Percentiles rank a stretch among this genome's conserved stretches.
Conservation (phyloP, 2,797 vertebrate species). For the Margarornis squamiger region DNA sequence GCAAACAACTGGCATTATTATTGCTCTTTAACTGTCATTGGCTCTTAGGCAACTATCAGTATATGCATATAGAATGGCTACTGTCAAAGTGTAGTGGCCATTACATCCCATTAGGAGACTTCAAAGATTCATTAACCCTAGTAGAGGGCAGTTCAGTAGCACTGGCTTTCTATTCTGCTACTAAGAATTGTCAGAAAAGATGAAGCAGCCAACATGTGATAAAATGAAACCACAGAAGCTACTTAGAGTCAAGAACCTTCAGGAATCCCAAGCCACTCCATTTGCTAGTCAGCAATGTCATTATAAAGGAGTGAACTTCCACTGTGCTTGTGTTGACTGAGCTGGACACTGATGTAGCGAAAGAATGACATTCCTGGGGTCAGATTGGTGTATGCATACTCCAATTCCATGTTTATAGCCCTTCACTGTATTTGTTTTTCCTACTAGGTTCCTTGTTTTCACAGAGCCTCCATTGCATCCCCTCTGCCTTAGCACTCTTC, state of each 20-base stretch:
- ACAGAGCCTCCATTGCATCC: background rate
- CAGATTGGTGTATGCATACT: background rate
- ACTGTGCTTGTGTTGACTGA: background rate
- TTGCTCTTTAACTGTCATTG: background rate
- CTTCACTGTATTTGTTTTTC: background rate
- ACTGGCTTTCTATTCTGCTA: background rate
- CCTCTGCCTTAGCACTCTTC: background rate
- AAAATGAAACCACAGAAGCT: background rate
- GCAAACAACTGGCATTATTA: background rate
- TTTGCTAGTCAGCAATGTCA: rapidly evolving
- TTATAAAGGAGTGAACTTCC: background rate
- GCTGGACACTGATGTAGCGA: rapidly evolving
- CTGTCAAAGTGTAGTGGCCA: background rate
- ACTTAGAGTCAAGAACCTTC: background rate
- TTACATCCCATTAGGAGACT: background rate
- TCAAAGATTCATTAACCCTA: background rate
- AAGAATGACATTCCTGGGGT: background rate
- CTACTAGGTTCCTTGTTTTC: background rate
- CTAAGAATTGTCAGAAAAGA: background rate
- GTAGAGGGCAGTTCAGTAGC: background rate
- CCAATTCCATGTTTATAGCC: background rate
- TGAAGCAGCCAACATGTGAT: background rate
- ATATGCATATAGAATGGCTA: background rate
- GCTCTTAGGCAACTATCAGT: background rate
- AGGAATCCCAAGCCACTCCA: background rate